phyloP scores from a whole-genome alignment of 2,113 vertebrate genomes.

The Eulemur macaco region DNA sequence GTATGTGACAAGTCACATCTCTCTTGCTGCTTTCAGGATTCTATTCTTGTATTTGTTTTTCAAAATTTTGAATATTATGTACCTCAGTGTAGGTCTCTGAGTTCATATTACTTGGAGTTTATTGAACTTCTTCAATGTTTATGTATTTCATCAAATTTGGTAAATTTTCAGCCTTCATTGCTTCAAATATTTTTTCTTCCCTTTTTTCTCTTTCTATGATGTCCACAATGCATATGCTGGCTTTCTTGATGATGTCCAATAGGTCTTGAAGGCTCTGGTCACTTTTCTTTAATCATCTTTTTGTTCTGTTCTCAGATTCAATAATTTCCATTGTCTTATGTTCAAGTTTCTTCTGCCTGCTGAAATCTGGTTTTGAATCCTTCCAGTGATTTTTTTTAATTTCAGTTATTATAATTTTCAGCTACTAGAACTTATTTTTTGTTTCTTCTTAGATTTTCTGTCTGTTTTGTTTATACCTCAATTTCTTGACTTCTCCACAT shows the following conservation, averaged over 20 bases:
- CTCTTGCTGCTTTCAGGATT: neutral
- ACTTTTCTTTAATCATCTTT: neutral
- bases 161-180: neutral
- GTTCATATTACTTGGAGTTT: neutral
- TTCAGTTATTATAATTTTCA: neutral
- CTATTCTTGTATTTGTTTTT: neutral
- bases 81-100: neutral
- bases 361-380: neutral
- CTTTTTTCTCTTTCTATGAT: neutral
- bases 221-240: neutral
- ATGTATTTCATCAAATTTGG: neutral
- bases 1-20: neutral
- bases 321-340: neutral
- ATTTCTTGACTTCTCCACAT: neutral
- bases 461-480: neutral
- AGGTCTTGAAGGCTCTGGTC: neutral
- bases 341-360: neutral
- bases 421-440: neutral
- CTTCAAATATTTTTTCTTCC: neutral
- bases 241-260: neutral
- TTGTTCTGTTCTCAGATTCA: neutral
- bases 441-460: neutral
- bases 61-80: neutral
- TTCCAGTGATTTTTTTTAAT: neutral
- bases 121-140: neutral